Evolutionary conservation across 1,140 invertebrate species (phyloP), one percentile per base, ranked within the genome.

Genomic region (Drosophila guanche): DNA sequence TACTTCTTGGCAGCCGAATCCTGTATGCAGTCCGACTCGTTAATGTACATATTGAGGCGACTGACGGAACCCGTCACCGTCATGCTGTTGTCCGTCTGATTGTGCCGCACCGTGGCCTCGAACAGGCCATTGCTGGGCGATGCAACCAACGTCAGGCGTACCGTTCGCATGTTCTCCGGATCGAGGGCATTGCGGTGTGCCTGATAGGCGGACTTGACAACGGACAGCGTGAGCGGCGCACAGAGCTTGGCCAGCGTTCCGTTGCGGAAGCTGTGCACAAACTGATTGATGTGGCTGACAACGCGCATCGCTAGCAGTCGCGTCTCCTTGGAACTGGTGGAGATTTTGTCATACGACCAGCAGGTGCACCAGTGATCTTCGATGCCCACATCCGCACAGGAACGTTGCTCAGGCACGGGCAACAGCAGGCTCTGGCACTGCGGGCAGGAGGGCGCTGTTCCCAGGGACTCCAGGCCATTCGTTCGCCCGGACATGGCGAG

Each of bases 361-460:
- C 96, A 97, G 4, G 94, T 94, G 81, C 96, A 97, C 95, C 96
- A 97, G 75, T 97, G 95, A 45, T 94, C 93, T 7, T 92, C 92
- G 4, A 98, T 94, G 0, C 93, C 93, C 3, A 94, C 95, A 48
- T 95, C 94, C 12, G 90, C 84, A 88, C 97, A 98, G 1, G 95
- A 95, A 33, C 97, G 92, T 40, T 94, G 92, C 2, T 83, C 85
- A 0, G 94, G 92, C 1, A 96, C 93, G n/a, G 93, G 92, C 4
- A 92, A 79, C 45, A 97, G 94, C 6, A 97, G 86, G 66, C 94
- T 95, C 6, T 93, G 92, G 61, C 96, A 97, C 5, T 92, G 92
- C 0, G 94, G 92, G 86, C 95, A 95, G n/a, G 70, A 76, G 33
- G 83, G 51, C 79, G 83, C 61, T 1, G 51, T 60, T 2, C 71